A percentile compares a stretch with the other conserved stretches of the same genome.
These are phyloP conservation scores for Parazoanthus darwini DNA, from an alignment of 92 coral and sea anemone species.

Conservation along the genomic window DNA sequence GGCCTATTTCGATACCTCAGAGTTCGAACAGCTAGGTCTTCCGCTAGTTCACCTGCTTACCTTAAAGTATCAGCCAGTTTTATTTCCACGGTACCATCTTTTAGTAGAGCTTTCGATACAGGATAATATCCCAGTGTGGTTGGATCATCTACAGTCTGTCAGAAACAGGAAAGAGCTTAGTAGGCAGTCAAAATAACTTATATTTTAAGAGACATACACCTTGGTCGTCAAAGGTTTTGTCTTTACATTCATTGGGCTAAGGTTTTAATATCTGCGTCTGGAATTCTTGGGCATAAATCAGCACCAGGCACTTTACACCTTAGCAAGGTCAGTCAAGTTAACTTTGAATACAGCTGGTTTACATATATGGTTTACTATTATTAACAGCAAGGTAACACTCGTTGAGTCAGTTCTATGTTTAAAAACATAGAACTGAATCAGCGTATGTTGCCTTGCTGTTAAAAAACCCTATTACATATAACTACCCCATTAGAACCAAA, in stretches of 20 bases:
- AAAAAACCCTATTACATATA: conserved; percentile 46
- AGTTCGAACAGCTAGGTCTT: too few relatives aligned
- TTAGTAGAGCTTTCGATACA: conserved; percentile 61
- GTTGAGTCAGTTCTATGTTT: conserved; percentile 66
- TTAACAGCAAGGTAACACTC: conserved; percentile 35
- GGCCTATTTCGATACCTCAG: too few relatives aligned
- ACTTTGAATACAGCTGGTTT: too few relatives aligned
- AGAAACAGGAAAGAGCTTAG: not conserved
- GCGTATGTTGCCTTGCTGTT: too few relatives aligned
- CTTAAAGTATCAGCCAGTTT: conserved; percentile 62
- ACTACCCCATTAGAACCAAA: conserved; percentile 68
- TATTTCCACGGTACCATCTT: conserved; percentile 60
- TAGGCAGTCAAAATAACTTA: too few relatives aligned
- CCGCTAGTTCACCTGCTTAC: conserved; percentile 23
- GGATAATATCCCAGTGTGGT: conserved; percentile 75
- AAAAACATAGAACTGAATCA: not conserved
- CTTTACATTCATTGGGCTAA: not conserved
- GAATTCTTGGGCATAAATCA: too few relatives aligned
- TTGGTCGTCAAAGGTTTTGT: not conserved
- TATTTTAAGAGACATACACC: too few relatives aligned
- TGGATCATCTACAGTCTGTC: conserved; percentile 76
- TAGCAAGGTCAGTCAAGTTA: too few relatives aligned
- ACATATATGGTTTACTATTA: too few relatives aligned
- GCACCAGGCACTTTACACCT: too few relatives aligned
- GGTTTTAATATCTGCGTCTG: too few relatives aligned